Evolutionary conservation across 2,113 vertebrate species (phyloP), one percentile per base, ranked within the genome.

Genomic region (Pyxicephalus adspersus): DNA sequence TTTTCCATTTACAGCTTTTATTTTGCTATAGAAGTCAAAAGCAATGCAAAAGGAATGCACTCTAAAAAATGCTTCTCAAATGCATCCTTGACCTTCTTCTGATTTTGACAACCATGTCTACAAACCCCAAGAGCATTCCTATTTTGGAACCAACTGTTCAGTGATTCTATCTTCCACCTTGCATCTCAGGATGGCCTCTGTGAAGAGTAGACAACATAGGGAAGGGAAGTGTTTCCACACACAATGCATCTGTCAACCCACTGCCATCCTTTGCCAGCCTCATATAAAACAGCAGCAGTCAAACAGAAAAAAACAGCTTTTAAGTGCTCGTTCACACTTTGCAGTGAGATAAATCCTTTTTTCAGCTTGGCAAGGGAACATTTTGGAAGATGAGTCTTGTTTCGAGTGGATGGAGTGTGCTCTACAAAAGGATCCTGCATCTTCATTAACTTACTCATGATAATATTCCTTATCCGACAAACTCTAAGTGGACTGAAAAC

Each of bases 391-490:
- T 3, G 28, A 19, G 3, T 38, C 54, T 60, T 74, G 29, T 38
- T 74, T 74, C 71, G 31, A 73, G 71, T 73, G 71, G 28, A 28
- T 58, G 71, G 54, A 73, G 54, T 22, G 7, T 15, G 28, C 52
- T 57, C 51, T 34, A 31, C 23, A 57, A 58, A 28, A 63, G 34
- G 45, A 57, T 25, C 22, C 57, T 38, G 57, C 73, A 50, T 61
- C 57, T 61, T 76, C 73, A 64, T 64, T 76, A 63, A 61, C 17
- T 76, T 76, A 22, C 34, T 63, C 25, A 76, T n/a, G 58, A 51
- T 51, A 76, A 76, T 63, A 64, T 76, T 76, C 73, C 57, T 76
- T 76, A 76, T 64, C 58, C 34, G 31, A 34, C 73, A 76, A 76
- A 64, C 34, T 76, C 22, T 26, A 64, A 76, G 71, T 74, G 54